Percentiles rank a stretch among this genome's conserved stretches.
phyloP scores from a whole-genome alignment of 2,888 invertebrate genomes.

The Globia sparganii region DNA sequence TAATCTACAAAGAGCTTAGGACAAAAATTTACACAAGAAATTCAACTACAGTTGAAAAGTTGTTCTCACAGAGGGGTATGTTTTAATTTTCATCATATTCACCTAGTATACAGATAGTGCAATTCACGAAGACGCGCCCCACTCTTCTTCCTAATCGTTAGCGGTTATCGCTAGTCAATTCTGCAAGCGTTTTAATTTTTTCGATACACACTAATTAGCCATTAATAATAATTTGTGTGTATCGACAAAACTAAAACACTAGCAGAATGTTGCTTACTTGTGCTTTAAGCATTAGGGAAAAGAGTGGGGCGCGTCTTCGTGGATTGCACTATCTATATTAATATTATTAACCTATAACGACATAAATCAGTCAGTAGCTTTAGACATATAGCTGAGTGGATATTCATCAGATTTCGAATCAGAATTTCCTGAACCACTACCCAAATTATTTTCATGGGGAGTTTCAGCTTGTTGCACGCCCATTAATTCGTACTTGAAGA shows the following conservation, averaged over 20 bases:
- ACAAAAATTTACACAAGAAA: background rate
- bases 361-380: background rate
- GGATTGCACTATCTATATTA: no score
- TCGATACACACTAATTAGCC: no score
- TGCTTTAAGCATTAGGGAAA: no score
- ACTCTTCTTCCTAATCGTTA: no score
- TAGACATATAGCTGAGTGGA: background rate
- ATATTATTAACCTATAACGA: background rate
- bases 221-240: no score
- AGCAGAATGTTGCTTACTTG: no score
- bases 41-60: background rate
- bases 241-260: no score
- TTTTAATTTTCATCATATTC: background rate
- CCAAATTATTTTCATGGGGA: background rate
- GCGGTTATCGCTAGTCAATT: no score
- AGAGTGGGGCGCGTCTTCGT: no score
- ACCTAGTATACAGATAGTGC: no score
- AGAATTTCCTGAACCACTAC: background rate
- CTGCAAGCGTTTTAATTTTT: no score
- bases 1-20: background rate
- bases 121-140: no score
- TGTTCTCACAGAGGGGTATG: background rate
- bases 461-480: background rate
- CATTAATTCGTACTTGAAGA: constrained; percentile 25
- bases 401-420: constrained; percentile 4